Percentiles rank a stretch among this genome's conserved stretches.
phyloP scores from a whole-genome alignment of 1,140 invertebrate genomes.

The Melipona quadrifasciata region DNA sequence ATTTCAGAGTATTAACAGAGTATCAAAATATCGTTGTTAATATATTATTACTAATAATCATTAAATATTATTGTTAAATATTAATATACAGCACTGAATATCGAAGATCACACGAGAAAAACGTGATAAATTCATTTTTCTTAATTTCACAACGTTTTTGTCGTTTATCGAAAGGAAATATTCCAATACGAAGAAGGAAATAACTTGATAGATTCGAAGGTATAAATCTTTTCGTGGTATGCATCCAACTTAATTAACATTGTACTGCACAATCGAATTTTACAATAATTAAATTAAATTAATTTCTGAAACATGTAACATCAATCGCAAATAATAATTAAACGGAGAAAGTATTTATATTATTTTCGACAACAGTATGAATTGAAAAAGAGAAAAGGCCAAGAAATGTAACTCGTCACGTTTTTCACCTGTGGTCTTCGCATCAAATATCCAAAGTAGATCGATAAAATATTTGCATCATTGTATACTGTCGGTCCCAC shows the following conservation, averaged over 20 bases:
- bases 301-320: not conserved
- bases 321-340: not conserved
- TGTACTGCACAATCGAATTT: not conserved
- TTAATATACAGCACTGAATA: not conserved
- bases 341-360: too few relatives aligned
- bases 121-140: not conserved
- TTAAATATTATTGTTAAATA: not conserved
- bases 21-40: not conserved
- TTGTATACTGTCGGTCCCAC: not conserved
- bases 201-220: not conserved
- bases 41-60: not conserved
- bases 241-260: not conserved
- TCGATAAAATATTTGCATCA: not conserved
- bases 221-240: not conserved
- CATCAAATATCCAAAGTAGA: not conserved
- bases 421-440: not conserved
- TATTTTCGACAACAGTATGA: not conserved
- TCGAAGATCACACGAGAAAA: not conserved
- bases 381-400: too few relatives aligned
- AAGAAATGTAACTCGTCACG: not conserved
- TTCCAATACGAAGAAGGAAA: not conserved
- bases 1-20: not conserved
- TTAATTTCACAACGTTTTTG: not conserved
- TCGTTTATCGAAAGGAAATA: not conserved
- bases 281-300: not conserved